Base-by-base conservation (phyloP, 1,140 invertebrate genomes). In the Brachionus asplanchnoidis region DNA sequence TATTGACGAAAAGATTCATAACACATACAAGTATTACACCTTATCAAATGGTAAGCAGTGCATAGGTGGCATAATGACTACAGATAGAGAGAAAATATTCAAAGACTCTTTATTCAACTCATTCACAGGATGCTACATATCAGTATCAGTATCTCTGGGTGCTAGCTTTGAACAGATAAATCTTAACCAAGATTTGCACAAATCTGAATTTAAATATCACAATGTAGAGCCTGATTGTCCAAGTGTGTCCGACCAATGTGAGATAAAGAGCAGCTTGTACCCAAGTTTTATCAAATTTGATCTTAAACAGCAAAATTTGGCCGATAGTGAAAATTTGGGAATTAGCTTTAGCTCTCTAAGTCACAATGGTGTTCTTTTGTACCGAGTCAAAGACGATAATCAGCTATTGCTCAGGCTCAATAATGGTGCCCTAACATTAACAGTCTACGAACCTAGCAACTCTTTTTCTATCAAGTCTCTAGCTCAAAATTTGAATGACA, bases 11-110 rank as follows among this genome's bases (percentile, higher is more conserved):
- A 36, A 44, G 11, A 28, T 46, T n/a, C 53, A 82, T 28, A 17
- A 42, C 40, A 65, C 79, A 12, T 23, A 40, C 17, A 42, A 68
- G 23, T 44, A 40, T 40, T 82, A 65, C 11, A 65, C 79, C 11
- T 65, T 82, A 40, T 65, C 53, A 12, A 60, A 68, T 46, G 79
- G 79, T 26, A 60, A 65, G 44, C 79, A 82, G 26, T 82, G 79
- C 44, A 68, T 82, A 17, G 79, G 79, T 68, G 79, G 79, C n/a
- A 60, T 82, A 40, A 26, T 44, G 23, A 42, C 79, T 12, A 82
- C 79, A 12, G 79, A 82, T 40, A 23, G 79, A n/a, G 79, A 82
- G 65, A 68, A 68, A 60, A 46, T 65, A 44, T 82, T 82, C 53
- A 82, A 82, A 82, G 79, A 82, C 32, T 28, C 50, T 23, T 26